Evolutionary conservation across 1,140 invertebrate genomes (phyloP), one percentile per base, ranked within the genome.

Genomic region (Druon quercuslanigerum): DNA sequence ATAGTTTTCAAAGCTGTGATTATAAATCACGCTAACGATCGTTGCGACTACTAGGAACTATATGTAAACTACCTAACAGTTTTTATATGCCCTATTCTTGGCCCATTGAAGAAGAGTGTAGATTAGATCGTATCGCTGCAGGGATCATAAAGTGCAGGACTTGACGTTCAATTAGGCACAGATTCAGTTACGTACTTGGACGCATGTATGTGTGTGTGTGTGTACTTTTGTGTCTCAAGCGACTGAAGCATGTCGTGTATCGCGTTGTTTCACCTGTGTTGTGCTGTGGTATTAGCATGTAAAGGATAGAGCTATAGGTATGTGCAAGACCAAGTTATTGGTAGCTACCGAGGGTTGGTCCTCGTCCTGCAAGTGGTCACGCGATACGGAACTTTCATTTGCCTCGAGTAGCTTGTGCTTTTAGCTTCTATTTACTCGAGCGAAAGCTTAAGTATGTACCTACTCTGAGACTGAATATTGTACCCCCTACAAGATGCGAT

Each of bases 331-430:
- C 20, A 33, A 60, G 57, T 60, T 60, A 60, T 60, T 60, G 25
- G 57, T 60, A 33, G 20, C 5, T 14, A 20, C 17, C 17, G 57
- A 33, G 57, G 57, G 57, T 60, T 60, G 57, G 20, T 25, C 57
- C 57, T 60, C 33, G 57, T 60, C 57, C 57, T 60, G 57, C 19
- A 60, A 60, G 57, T 33, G 57, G 20, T 60, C 57, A 60, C 57
- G 57, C 57, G 57, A 60, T 60, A 33, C 13, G 19, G 57, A 60
- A 20, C 57, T 40, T 60, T 33, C 57, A 60, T 60, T 60, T 25
- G 20, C 57, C 20, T 33, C 12, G 20, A 60, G 20, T 60, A 60
- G 57, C 20, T 60, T 60, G 20, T 60, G 20, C 56, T 57, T 60
- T 60, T 60, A 60, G 20, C 25, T 33, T 60, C 12, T 60, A 60